These are phyloP conservation scores for Aphyosemion australe DNA, from an alignment of 2,113 vertebrate genomes.

Conservation along the genomic window DNA sequence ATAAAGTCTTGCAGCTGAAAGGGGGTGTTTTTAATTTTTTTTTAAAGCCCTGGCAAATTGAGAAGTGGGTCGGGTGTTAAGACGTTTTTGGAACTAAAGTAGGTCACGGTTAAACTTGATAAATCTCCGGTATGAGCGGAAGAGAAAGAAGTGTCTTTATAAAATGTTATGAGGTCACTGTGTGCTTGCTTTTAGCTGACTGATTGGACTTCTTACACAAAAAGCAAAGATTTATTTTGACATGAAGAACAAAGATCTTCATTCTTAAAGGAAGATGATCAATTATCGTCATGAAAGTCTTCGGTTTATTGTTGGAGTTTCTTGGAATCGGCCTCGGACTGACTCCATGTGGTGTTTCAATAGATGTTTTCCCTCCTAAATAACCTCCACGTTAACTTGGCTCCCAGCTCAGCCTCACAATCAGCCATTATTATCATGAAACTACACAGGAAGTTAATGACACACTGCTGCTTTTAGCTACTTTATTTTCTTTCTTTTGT, in stretches of 20 bases:
- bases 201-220: background rate
- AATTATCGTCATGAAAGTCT: slow-evolving; percentile 9
- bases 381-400: background rate
- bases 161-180: slow-evolving; percentile 13
- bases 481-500: slow-evolving; percentile 1
- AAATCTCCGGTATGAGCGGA: slow-evolving; percentile 34
- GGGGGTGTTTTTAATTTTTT: background rate
- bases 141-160: slow-evolving; percentile 8
- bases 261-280: background rate
- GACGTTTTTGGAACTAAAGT: slow-evolving; percentile 53
- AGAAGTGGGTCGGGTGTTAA: slow-evolving; percentile 60
- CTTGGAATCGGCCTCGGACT: background rate
- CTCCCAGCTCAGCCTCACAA: slow-evolving; percentile 2
- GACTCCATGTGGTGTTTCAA: background rate
- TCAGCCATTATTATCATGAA: slow-evolving; percentile 28
- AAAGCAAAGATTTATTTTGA: background rate
- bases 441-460: slow-evolving; percentile 4
- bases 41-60: slow-evolving; percentile 40
- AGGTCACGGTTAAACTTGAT: slow-evolving; percentile 65
- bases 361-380: slow-evolving; percentile 4
- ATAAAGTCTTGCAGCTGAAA: background rate
- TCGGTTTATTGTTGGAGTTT: background rate
- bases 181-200: background rate
- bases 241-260: background rate
- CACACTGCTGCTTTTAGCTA: slow-evolving; percentile 13